phyloP scores from a whole-genome alignment of 2,113 vertebrate genomes.

The Empidonax traillii region DNA sequence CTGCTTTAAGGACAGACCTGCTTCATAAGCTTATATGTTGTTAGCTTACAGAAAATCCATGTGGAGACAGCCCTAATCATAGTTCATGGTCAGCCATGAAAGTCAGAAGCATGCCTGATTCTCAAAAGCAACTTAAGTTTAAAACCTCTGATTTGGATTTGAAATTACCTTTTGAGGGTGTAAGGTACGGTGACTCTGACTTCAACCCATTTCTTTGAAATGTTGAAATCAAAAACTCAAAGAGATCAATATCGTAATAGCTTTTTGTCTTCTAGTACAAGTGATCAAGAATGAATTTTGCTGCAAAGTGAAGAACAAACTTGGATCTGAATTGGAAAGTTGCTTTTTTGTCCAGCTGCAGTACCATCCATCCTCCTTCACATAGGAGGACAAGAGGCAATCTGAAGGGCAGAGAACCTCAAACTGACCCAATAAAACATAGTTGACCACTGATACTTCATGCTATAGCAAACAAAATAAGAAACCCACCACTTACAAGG shows the following conservation, averaged over 20 bases:
- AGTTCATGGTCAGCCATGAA: background rate
- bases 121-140: background rate
- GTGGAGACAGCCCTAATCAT: background rate
- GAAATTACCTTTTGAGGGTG: background rate
- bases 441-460: background rate
- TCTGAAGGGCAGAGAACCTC: background rate
- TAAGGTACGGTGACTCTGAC: background rate
- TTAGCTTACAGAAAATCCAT: background rate
- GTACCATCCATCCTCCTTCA: background rate
- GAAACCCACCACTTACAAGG: background rate
- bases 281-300: background rate
- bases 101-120: background rate
- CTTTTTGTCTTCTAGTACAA: background rate
- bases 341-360: background rate
- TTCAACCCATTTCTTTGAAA: background rate
- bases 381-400: background rate
- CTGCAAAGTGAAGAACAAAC: background rate
- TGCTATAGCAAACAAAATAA: background rate
- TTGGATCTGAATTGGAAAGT: background rate
- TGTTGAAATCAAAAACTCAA: background rate
- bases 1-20: background rate
- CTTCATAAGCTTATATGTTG: background rate
- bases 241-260: background rate
- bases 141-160: background rate
- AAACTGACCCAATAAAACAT: background rate